These are phyloP conservation scores for Rhea americana DNA, from an alignment of 2,113 vertebrate species.

Conservation along the genomic window DNA sequence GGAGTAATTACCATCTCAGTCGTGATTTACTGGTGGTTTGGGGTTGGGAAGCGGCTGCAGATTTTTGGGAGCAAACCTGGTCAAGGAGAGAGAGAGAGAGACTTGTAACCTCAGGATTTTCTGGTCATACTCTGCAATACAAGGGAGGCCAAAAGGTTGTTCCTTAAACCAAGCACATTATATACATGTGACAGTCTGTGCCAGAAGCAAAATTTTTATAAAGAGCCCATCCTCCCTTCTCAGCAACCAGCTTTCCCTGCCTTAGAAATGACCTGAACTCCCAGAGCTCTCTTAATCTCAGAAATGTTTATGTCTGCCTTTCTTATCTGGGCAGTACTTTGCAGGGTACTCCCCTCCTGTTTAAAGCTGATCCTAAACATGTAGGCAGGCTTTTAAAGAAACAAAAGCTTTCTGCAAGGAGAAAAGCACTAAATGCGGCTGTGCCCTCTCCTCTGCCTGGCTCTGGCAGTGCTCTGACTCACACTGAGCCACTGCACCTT, in stretches of 20 bases:
- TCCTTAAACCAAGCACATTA: background rate
- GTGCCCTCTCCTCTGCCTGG: background rate
- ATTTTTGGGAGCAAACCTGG: slow-evolving; percentile 25
- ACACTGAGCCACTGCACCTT: rapidly evolving
- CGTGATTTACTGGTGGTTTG: background rate
- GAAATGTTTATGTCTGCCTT: background rate
- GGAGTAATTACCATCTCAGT: background rate
- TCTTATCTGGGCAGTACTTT: background rate
- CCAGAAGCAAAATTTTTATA: background rate
- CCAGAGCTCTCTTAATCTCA: background rate
- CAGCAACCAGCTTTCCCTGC: background rate
- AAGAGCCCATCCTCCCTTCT: background rate
- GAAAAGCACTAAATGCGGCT: background rate
- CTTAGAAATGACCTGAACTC: background rate
- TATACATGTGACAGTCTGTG: background rate
- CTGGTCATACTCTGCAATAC: background rate
- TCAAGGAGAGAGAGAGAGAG: background rate
- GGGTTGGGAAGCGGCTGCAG: background rate
- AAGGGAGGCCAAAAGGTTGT: background rate
- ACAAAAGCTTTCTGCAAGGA: background rate
- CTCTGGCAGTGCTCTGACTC: background rate
- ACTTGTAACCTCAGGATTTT: background rate
- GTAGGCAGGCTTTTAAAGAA: background rate
- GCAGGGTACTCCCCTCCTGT: background rate
- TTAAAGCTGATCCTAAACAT: background rate